These are phyloP conservation scores for Phthorimaea operculella DNA, from an alignment of 1,140 invertebrate genomes.

Conservation along the genomic window DNA sequence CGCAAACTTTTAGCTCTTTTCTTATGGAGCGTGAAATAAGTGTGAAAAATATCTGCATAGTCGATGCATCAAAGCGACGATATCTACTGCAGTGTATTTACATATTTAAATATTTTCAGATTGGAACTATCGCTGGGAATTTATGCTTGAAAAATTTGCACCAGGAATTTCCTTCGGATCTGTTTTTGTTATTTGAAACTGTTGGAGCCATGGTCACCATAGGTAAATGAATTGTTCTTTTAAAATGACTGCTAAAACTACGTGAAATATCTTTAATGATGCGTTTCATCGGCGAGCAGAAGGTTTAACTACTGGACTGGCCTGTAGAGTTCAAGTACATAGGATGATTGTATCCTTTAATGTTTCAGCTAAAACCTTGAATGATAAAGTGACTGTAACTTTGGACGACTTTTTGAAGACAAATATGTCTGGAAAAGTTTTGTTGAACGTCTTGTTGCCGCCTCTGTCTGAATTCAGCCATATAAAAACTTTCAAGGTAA, in stretches of 20 bases:
- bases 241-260: too few species aligned
- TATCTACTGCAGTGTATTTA: neutral
- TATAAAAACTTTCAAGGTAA: slow-evolving; percentile 59
- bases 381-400: slow-evolving; percentile 20
- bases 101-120: slow-evolving; percentile 43
- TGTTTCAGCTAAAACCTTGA: slow-evolving; percentile 19
- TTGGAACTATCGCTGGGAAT: slow-evolving; percentile 79
- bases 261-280: too few species aligned
- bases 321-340: too few species aligned
- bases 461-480: slow-evolving; percentile 31
- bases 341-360: too few species aligned
- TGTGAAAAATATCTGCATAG: neutral
- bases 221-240: slow-evolving; percentile 38
- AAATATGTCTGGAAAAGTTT: slow-evolving; percentile 54
- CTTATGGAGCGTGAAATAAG: neutral
- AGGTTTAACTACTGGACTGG: too few species aligned
- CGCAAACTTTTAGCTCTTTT: neutral
- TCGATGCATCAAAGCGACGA: neutral
- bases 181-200: slow-evolving; percentile 78
- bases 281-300: too few species aligned
- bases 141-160: slow-evolving; percentile 78
- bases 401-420: slow-evolving; percentile 42
- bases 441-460: slow-evolving; percentile 47
- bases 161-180: slow-evolving; percentile 79
- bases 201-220: slow-evolving; percentile 70